Evolutionary conservation across 1,140 invertebrate species (phyloP).

Genomic region (Heliconius nattereri): DNA sequence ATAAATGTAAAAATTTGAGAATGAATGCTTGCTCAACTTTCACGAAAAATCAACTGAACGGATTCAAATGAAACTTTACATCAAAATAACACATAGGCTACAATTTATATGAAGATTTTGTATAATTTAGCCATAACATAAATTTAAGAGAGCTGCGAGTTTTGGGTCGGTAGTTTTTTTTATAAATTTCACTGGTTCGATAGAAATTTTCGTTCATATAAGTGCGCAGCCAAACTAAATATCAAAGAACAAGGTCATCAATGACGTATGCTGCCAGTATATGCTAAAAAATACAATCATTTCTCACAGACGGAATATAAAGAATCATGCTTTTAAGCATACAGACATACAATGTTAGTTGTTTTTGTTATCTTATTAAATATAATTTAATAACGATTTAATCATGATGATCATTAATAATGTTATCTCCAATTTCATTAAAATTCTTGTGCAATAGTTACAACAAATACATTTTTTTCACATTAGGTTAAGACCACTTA

Average conservation of each 20-base stretch:
- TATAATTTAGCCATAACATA: too few species aligned
- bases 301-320: neutral
- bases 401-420: constrained; percentile 31
- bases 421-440: neutral
- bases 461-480: neutral
- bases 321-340: neutral
- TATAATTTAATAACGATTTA: constrained; percentile 32
- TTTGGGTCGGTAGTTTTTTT: neutral
- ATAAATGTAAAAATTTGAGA: too few species aligned
- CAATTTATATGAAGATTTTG: too few species aligned
- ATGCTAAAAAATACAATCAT: neutral
- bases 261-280: constrained; percentile 3
- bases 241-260: constrained; percentile 17
- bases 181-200: neutral
- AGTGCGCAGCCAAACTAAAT: neutral
- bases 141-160: too few species aligned
- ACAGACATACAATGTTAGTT: neutral
- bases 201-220: neutral
- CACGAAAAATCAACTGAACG: too few species aligned
- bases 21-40: too few species aligned
- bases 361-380: neutral
- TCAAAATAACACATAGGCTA: too few species aligned
- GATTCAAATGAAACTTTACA: too few species aligned
- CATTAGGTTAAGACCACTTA: neutral
- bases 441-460: constrained; percentile 29